Conservation (phyloP, 2,113 vertebrate genomes). For the Erpornis zantholeuca region DNA sequence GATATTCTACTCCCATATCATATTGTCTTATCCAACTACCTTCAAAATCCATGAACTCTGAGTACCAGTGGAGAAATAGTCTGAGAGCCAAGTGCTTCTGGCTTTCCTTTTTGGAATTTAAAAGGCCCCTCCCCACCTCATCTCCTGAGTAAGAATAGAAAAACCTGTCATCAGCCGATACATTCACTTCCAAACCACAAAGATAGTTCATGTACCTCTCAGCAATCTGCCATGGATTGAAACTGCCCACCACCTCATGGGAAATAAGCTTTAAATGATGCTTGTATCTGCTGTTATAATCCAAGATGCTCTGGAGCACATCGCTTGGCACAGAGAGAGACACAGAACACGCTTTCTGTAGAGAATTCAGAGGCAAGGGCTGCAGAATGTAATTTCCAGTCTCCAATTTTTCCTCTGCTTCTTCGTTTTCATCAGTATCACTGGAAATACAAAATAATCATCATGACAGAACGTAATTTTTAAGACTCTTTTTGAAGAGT, state of each 20-base stretch:
- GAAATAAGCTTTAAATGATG: constrained; percentile 79
- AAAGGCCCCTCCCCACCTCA: not conserved
- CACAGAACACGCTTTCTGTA: not conserved
- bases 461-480: not conserved
- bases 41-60: not conserved
- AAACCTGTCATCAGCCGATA: not conserved
- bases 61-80: not conserved
- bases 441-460: constrained; percentile 41
- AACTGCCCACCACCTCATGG: constrained; percentile 79
- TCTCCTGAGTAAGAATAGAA: not conserved
- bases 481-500: not conserved
- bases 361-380: not conserved
- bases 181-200: not conserved
- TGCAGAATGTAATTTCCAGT: not conserved
- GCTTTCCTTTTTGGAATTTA: not conserved
- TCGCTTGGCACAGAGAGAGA: constrained; percentile 72
- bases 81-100: not conserved
- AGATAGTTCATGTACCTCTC: constrained; percentile 78
- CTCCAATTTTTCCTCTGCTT: constrained; percentile 61
- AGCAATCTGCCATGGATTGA: constrained; percentile 85
- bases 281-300: constrained; percentile 77
- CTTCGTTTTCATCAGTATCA: constrained; percentile 67
- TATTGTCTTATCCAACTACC: not conserved
- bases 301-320: constrained; percentile 76
- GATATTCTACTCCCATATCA: not conserved